Evolutionary conservation across 2,113 vertebrate genomes (phyloP), one percentile per base, ranked within the genome.

Genomic region (Tachysurus fulvidraco): DNA sequence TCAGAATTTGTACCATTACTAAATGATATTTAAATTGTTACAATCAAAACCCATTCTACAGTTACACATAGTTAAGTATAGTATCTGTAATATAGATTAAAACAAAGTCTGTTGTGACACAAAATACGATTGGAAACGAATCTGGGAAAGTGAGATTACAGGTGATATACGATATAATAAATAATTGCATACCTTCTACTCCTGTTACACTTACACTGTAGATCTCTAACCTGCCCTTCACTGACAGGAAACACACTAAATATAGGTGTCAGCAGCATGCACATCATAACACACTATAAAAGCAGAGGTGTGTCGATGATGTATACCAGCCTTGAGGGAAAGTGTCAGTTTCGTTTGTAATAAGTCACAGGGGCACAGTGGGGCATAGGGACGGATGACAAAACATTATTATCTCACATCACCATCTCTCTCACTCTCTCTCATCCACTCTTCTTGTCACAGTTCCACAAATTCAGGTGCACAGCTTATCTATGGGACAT

Each of bases 351-450:
- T 90, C 69, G 64, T 88, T 91, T 89, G 65, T 91, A 90, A 92
- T 88, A 93, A 92, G 90, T 89, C 92, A 92, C 87, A 84, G 90
- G 62, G 90, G 71, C 88, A 88, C 84, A 88, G 88, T 85, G 86
- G 89, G 88, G 93, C 91, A 91, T 86, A 84, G 93, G 92, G 93
- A 92, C 91, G 89, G 86, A 88, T 93, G 93, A 92, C 91, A 94
- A 92, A 91, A 83, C 88, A 90, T 89, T 83, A 91, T 92, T 92
- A 91, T 92, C 90, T 85, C 90, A 88, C 83, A 82, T 92, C 89
- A 88, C 67, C 78, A 84, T 89, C 84, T 87, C 90, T 93, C 90
- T 91, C 89, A 87, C 89, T 89, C 77, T 90, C 86, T 82, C 80
- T 50, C 64, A 90, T n/a, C 21, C 50, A 54, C 57, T 46, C 7